These are phyloP conservation scores for Drosophila burlai DNA, from an alignment of 1,140 invertebrate species.

Conservation along the genomic window DNA sequence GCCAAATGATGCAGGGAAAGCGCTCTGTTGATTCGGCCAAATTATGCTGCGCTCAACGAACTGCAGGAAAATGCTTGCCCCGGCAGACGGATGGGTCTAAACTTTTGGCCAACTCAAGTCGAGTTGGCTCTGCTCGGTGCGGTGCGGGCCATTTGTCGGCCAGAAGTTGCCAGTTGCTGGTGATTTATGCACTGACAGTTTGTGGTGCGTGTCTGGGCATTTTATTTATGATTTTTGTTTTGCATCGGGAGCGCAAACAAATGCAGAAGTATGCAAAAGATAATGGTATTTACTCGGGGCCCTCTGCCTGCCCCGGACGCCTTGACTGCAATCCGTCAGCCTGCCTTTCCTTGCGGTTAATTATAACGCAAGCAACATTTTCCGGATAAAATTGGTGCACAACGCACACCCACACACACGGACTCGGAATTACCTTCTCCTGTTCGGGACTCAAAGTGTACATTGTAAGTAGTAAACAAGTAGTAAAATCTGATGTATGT, in stretches of 20 bases:
- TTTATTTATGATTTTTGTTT: slow-evolving; percentile 73
- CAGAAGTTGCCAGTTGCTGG: slow-evolving; percentile 57
- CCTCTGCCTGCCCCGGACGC: neutral
- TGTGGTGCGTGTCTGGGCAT: slow-evolving; percentile 68
- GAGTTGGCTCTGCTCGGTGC: slow-evolving; percentile 10
- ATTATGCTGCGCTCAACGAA: slow-evolving; percentile 65
- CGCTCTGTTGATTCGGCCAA: slow-evolving; percentile 65
- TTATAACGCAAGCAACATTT: slow-evolving; percentile 54
- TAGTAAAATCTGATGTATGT: slow-evolving; percentile 54
- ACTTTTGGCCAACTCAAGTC: slow-evolving; percentile 44
- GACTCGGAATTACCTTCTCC: slow-evolving; percentile 8
- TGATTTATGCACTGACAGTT: slow-evolving; percentile 76
- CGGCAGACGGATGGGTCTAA: slow-evolving; percentile 45
- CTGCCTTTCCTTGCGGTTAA: slow-evolving; percentile 49
- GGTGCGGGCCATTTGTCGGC: slow-evolving; percentile 56
- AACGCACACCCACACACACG: slow-evolving; percentile 11
- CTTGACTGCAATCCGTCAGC: slow-evolving; percentile 33
- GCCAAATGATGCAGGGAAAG: slow-evolving; percentile 72
- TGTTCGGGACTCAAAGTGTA: slow-evolving; percentile 17
- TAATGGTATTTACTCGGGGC: slow-evolving; percentile 46
- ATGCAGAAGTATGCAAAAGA: slow-evolving; percentile 44
- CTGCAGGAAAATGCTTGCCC: slow-evolving; percentile 44
- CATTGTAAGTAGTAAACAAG: slow-evolving; percentile 46
- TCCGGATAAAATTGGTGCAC: slow-evolving; percentile 23
- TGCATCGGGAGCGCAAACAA: slow-evolving; percentile 40